These are phyloP conservation scores for Acanthosepion pharaonis DNA, from an alignment of 2,888 invertebrate species.

Conservation along the genomic window DNA sequence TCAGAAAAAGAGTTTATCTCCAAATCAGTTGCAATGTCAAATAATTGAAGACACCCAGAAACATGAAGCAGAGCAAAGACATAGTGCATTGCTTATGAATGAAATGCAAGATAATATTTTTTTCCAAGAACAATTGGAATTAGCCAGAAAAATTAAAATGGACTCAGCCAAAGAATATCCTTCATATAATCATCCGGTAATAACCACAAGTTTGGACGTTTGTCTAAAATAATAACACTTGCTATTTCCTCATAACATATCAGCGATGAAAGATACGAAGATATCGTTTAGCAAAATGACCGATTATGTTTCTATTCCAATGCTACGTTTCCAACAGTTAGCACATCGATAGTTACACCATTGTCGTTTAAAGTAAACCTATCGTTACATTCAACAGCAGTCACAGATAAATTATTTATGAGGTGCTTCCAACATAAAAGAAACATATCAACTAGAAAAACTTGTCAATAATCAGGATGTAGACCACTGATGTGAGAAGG, in stretches of 20 bases:
- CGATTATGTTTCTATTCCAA: conserved; percentile 72
- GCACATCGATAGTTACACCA: conserved; percentile 73
- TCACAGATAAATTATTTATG: not conserved
- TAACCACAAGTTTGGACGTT: conserved; percentile 73
- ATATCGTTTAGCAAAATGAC: conserved; percentile 64
- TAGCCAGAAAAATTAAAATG: not conserved
- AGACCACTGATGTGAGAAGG: conserved; percentile 69
- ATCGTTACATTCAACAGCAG: conserved; percentile 60
- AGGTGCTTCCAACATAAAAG: not conserved
- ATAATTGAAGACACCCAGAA: conserved; percentile 63
- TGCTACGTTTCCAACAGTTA: conserved; percentile 70
- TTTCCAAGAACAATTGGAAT: conserved; percentile 67
- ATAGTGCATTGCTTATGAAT: conserved; percentile 73
- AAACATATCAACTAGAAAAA: conserved; percentile 51
- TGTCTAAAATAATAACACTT: conserved; percentile 71
- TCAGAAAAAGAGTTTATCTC: conserved; percentile 39
- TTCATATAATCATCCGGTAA: conserved; percentile 65
- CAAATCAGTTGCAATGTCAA: conserved; percentile 63
- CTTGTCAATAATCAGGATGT: conserved; percentile 63
- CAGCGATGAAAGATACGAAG: conserved; percentile 55
- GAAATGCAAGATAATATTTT: conserved; percentile 73
- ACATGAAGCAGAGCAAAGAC: conserved; percentile 68
- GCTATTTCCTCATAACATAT: conserved; percentile 55
- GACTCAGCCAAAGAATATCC: conserved; percentile 33
- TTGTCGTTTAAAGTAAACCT: conserved; percentile 70